Percentiles rank a stretch among this genome's conserved stretches.
These are phyloP conservation scores for Acanthosepion pharaonis DNA, from an alignment of 2,888 invertebrate species.

Conservation along the genomic window DNA sequence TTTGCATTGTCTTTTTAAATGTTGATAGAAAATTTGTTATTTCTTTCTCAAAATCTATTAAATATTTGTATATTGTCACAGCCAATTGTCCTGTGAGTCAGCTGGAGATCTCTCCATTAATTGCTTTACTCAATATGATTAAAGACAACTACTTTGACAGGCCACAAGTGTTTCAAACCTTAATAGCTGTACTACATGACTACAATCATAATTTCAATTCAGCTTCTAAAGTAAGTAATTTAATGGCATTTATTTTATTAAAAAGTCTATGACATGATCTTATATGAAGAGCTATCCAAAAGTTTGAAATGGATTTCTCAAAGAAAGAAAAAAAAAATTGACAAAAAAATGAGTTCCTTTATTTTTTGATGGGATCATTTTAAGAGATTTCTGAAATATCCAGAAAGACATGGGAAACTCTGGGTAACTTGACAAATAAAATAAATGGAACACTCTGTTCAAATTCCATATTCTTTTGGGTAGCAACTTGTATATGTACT, in stretches of 20 bases:
- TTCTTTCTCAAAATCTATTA: too few species aligned
- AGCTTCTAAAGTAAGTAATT: background rate
- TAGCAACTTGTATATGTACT: too few species aligned
- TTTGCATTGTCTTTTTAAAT: background rate
- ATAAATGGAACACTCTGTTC: too few species aligned
- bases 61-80: background rate
- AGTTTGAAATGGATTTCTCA: too few species aligned
- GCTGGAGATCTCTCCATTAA: conserved; percentile 53
- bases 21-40: background rate
- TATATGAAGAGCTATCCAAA: too few species aligned
- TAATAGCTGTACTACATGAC: conserved; percentile 60
- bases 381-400: too few species aligned
- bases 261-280: background rate
- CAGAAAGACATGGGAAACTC: too few species aligned
- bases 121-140: conserved; percentile 55
- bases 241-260: background rate
- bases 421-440: too few species aligned
- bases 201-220: conserved; percentile 52
- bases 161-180: conserved; percentile 55
- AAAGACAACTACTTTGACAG: conserved; percentile 53
- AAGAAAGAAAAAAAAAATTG: too few species aligned
- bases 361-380: too few species aligned
- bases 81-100: background rate
- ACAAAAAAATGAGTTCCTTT: too few species aligned
- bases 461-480: too few species aligned